A percentile compares a stretch with the other conserved stretches of the same genome.
Evolutionary conservation across 2,113 vertebrate genomes (phyloP).

Genomic region (Oreotrochilus melanogaster): DNA sequence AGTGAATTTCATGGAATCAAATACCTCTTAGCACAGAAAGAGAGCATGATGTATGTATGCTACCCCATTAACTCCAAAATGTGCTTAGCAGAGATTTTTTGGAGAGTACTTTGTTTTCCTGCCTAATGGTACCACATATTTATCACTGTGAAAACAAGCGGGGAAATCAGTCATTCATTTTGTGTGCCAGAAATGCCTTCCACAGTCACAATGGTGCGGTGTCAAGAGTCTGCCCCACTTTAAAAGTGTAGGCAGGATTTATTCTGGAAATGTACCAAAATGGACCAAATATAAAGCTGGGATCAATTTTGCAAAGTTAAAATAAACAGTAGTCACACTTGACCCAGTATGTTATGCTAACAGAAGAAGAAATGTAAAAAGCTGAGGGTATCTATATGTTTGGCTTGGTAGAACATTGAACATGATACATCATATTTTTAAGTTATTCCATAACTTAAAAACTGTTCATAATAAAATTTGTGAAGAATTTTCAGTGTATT

Average conservation of each 20-base stretch:
- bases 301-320: slow-evolving; percentile 64
- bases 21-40: slow-evolving; percentile 8
- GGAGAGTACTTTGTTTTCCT: slow-evolving; percentile 44
- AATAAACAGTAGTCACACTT: slow-evolving; percentile 68
- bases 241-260: slow-evolving; percentile 65
- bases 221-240: slow-evolving; percentile 53
- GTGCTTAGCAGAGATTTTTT: slow-evolving; percentile 19
- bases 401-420: not conserved
- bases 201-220: slow-evolving; percentile 30
- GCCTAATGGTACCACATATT: slow-evolving; percentile 21
- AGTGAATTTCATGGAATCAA: not conserved
- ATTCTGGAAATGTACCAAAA: slow-evolving; percentile 67
- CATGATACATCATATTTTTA: not conserved
- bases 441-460: not conserved
- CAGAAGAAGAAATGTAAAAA: slow-evolving; percentile 15
- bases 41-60: not conserved
- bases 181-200: slow-evolving; percentile 39
- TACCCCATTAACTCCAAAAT: slow-evolving; percentile 52
- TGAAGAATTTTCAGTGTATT: not conserved
- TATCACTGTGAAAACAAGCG: slow-evolving; percentile 66
- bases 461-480: not conserved
- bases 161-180: slow-evolving; percentile 29
- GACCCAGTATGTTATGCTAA: slow-evolving; percentile 34
- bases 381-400: not conserved
- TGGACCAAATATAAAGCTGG: slow-evolving; percentile 57